These are phyloP conservation scores for Gymnoscelis rufifasciata DNA, from an alignment of 2,888 invertebrate genomes.

Conservation along the genomic window DNA sequence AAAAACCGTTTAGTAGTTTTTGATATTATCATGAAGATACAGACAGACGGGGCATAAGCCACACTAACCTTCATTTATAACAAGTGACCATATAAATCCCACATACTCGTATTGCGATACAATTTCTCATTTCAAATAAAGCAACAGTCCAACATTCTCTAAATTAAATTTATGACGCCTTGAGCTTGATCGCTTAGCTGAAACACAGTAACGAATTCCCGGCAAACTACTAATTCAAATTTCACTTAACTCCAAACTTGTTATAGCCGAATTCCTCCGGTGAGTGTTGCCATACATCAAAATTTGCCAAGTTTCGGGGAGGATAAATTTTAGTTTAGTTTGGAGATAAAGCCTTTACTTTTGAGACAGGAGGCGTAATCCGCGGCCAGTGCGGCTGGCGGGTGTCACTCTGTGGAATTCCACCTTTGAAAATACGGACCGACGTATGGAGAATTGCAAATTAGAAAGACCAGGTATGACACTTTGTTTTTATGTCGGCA, in stretches of 20 bases:
- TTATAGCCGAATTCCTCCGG: neutral
- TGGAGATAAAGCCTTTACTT: neutral
- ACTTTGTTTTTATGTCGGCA: neutral
- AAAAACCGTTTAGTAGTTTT: too few relatives aligned
- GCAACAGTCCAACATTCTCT: too few relatives aligned
- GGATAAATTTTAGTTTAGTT: neutral
- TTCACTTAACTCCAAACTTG: neutral
- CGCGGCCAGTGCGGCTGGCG: conserved; percentile 4
- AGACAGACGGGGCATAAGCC: too few relatives aligned
- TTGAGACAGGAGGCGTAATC: conserved; percentile 5
- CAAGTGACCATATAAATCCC: too few relatives aligned
- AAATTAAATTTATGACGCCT: too few relatives aligned
- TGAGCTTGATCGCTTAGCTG: too few relatives aligned
- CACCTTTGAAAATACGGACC: conserved; percentile 10
- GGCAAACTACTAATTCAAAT: neutral
- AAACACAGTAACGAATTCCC: neutral
- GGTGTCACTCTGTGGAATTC: conserved; percentile 6
- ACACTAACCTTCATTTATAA: too few relatives aligned
- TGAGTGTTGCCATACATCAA: neutral
- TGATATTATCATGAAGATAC: too few relatives aligned
- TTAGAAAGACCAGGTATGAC: conserved; percentile 6
- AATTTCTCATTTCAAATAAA: too few relatives aligned
- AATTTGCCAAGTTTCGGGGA: neutral
- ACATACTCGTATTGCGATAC: too few relatives aligned
- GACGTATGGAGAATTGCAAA: conserved; percentile 8